phyloP scores from a whole-genome alignment of 1,140 invertebrate genomes.

The Coelopa frigida region DNA sequence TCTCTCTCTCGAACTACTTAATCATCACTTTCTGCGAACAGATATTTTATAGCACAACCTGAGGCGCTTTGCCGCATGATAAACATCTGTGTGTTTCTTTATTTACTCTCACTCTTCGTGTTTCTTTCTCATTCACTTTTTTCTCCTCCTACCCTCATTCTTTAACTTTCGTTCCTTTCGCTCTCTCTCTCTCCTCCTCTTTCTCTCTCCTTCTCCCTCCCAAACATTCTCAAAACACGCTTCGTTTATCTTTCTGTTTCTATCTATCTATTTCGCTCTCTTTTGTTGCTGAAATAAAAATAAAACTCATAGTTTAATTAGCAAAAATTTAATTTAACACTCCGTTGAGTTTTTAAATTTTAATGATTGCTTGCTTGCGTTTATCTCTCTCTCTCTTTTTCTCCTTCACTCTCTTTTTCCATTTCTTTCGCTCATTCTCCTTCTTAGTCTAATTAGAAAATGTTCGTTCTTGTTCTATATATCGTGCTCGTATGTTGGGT shows the following conservation, averaged over 20 bases:
- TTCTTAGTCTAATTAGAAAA: too few relatives aligned
- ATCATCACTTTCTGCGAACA: too few relatives aligned
- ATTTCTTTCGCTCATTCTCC: too few relatives aligned
- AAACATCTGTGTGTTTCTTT: slow-evolving; percentile 6
- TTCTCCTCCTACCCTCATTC: not conserved
- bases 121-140: not conserved
- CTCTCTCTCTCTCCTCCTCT: not conserved
- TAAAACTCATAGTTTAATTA: not conserved
- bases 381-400: too few relatives aligned
- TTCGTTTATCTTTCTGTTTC: not conserved
- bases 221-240: too few relatives aligned
- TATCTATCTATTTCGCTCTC: not conserved
- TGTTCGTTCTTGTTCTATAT: too few relatives aligned
- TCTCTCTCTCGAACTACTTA: too few relatives aligned
- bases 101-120: not conserved
- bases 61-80: slow-evolving; percentile 6
- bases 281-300: not conserved
- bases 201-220: too few relatives aligned
- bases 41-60: too few relatives aligned
- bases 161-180: not conserved
- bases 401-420: too few relatives aligned
- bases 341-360: not conserved
- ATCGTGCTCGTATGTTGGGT: too few relatives aligned
- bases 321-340: not conserved
- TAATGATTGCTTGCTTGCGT: too few relatives aligned